phyloP scores from a whole-genome alignment of 2,888 invertebrate species.

The Blomia tropicalis region DNA sequence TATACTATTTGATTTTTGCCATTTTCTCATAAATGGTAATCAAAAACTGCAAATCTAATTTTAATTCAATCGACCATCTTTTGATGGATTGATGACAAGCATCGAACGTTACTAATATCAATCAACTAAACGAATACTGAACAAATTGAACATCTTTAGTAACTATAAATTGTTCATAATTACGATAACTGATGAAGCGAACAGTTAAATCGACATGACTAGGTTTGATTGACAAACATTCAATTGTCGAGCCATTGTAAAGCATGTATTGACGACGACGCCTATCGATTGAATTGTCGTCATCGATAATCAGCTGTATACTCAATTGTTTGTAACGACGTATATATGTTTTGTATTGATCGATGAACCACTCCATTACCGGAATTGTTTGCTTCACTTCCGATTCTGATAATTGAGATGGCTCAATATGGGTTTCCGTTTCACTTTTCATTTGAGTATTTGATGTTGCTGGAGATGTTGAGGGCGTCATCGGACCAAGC shows the following conservation, averaged over 20 bases:
- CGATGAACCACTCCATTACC: not conserved
- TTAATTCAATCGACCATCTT: no score
- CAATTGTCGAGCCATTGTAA: not conserved
- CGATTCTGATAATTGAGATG: not conserved
- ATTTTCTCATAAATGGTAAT: not conserved
- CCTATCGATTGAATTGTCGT: not conserved
- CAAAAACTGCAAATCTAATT: not conserved
- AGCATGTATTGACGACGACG: not conserved
- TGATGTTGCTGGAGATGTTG: no score
- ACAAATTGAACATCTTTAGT: not conserved
- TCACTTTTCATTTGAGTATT: not conserved
- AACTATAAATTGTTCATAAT: constrained; percentile 1
- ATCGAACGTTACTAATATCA: not conserved
- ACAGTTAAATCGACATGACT: not conserved
- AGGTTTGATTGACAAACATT: not conserved
- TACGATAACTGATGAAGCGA: not conserved
- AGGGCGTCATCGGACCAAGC: not conserved
- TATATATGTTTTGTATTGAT: not conserved
- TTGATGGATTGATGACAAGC: no score
- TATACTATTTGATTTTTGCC: not conserved
- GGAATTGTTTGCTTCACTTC: not conserved
- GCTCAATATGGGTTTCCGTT: not conserved
- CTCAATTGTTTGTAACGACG: not conserved
- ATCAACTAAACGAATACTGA: constrained; percentile 3
- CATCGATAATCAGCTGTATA: not conserved